Evolutionary conservation across 2,797 vertebrate genomes (phyloP).

Genomic region (Cryptoprocta ferox): DNA sequence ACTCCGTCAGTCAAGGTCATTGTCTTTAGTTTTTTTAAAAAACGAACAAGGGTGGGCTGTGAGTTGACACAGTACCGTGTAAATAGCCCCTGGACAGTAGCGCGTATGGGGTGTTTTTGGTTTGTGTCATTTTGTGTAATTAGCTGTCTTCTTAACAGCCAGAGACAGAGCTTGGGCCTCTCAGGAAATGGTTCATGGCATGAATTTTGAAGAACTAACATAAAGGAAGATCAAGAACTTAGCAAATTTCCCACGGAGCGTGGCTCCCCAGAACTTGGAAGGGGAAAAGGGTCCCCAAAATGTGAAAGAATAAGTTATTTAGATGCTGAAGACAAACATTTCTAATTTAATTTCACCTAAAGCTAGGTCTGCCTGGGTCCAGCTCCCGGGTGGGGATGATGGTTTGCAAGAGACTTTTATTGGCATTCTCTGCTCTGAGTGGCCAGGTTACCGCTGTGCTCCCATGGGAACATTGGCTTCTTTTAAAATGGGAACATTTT

Average conservation of each 20-base stretch:
- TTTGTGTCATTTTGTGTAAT: background rate
- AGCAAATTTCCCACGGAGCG: background rate
- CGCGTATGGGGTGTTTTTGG: background rate
- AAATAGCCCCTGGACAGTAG: background rate
- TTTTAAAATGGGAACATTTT: constrained; percentile 31
- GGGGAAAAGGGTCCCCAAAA: background rate
- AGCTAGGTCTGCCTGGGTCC: background rate
- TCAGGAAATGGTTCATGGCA: background rate
- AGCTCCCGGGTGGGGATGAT: background rate
- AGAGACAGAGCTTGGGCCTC: background rate
- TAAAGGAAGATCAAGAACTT: background rate
- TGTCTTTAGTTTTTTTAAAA: background rate
- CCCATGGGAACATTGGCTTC: background rate
- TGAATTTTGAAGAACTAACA: background rate
- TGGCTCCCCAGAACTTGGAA: background rate
- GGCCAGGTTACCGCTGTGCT: background rate
- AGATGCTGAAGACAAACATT: background rate
- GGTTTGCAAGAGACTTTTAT: background rate
- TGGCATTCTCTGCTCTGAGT: background rate
- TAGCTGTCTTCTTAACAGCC: background rate
- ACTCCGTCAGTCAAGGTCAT: background rate
- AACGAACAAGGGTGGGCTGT: background rate
- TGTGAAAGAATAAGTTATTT: background rate
- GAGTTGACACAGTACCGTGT: background rate
- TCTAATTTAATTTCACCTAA: background rate